Evolutionary conservation across 2,113 vertebrate species (phyloP), one percentile per base, ranked within the genome.

Genomic region (Hippopotamus amphibius): DNA sequence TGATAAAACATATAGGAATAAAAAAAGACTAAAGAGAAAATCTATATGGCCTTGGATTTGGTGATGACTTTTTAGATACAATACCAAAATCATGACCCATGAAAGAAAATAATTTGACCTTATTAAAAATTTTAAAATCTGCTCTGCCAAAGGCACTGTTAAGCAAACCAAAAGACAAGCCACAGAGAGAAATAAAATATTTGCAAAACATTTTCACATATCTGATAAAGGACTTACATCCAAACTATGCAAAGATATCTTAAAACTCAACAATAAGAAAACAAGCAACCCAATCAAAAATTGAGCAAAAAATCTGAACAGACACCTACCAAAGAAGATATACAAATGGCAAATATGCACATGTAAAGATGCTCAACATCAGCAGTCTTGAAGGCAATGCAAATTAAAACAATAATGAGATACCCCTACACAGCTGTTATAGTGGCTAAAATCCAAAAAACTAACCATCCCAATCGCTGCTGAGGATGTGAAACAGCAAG

Each of bases 401-500:
- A 83, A 93, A 74, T 89, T 74, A n/a, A 74, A 88, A 72, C 41
- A 86, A 87, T 24, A 53, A 55, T 82, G n/a, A 89, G 37, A 66
- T 55, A 74, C 17, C 59, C 53, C 28, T 46, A 33, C 37, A 65
- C 28, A 55, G 76, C 28, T 57, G 48, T 48, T 66, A 76, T 3
- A 66, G 66, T 48, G 68, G 28, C 79, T 76, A 76, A 90, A 57
- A 28, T 65, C 28, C 28, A 74, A 66, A 65, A 79, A 76, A 28
- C 30, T 95, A 46, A 76, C 57, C 79, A 83, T 19, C 0, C 22
- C 48, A 83, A 76, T 57, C 37, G 16, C 22, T 95, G 12, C 17
- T 57, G 14, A 89, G 57, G 57, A 83, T n/a, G 22, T 48, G 12
- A 30, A 83, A 61, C 30, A 76, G 68, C 57, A 83, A 89, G 79